A percentile compares a stretch with the other conserved stretches of the same genome.
Conservation (phyloP, 1,140 invertebrate species). For the Parasteatoda tepidariorum region DNA sequence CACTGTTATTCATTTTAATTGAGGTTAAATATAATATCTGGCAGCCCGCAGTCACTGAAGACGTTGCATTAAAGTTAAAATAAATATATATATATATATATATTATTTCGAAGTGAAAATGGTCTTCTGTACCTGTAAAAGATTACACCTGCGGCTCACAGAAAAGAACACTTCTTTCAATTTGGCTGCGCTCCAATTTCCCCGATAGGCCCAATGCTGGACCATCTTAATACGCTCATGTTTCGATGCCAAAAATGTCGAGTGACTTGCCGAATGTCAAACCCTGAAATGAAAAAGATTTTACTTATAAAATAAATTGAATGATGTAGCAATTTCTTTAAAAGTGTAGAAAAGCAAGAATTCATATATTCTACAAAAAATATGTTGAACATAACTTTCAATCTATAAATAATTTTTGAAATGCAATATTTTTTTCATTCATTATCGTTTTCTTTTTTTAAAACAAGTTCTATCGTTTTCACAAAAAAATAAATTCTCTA, state of each 20-base stretch:
- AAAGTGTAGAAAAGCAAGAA: too few relatives aligned
- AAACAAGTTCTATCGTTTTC: too few relatives aligned
- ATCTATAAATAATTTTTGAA: too few relatives aligned
- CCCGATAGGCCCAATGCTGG: constrained; percentile 19
- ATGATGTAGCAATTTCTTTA: too few relatives aligned
- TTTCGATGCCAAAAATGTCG: constrained; percentile 33
- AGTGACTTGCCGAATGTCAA: background rate
- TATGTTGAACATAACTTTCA: too few relatives aligned
- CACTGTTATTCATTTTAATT: background rate
- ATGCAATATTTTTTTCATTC: too few relatives aligned
- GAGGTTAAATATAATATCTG: background rate
- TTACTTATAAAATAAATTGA: too few relatives aligned
- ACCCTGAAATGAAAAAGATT: background rate
- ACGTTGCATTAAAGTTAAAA: background rate
- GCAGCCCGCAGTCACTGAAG: background rate
- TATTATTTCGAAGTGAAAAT: background rate
- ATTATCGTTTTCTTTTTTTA: too few relatives aligned
- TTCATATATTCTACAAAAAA: too few relatives aligned
- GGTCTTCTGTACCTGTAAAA: constrained; percentile 45
- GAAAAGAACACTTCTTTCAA: constrained; percentile 18
- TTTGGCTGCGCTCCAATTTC: constrained; percentile 26
- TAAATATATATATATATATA: too few relatives aligned
- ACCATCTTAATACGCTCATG: background rate
- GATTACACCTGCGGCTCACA: constrained; percentile 27
- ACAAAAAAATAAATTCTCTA: too few relatives aligned